Percentiles rank a stretch among this genome's conserved stretches.
Evolutionary conservation across 2,888 invertebrate genomes (phyloP).

Genomic region (Polydrusus cervinus): DNA sequence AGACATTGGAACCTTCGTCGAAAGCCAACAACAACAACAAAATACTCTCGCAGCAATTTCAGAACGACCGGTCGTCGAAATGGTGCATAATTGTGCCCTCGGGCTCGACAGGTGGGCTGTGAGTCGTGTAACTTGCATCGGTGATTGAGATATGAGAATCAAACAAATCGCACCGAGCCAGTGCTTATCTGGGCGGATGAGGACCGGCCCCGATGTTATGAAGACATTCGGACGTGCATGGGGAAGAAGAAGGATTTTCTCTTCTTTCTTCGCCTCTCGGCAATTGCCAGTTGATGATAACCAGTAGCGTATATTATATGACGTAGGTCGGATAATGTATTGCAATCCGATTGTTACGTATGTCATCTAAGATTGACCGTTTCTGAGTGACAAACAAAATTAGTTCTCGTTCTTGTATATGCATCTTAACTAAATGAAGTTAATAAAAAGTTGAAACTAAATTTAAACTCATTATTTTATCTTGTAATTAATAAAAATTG

Average conservation of each 20-base stretch:
- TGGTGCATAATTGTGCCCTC: slow-evolving; percentile 50
- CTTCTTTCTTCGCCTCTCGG: slow-evolving; percentile 25
- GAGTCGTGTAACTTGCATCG: slow-evolving; percentile 35
- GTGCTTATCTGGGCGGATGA: slow-evolving; percentile 45
- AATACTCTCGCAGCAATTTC: slow-evolving; percentile 30
- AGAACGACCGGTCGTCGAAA: slow-evolving; percentile 37
- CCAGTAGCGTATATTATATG: slow-evolving; percentile 21
- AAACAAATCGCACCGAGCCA: slow-evolving; percentile 53
- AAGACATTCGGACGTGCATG: slow-evolving; percentile 41
- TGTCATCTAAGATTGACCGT: background rate
- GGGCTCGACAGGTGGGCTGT: slow-evolving; percentile 52
- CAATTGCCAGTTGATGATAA: slow-evolving; percentile 14
- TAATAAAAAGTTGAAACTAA: too few relatives aligned
- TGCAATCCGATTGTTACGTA: background rate
- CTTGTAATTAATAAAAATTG: background rate
- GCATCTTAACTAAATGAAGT: too few relatives aligned
- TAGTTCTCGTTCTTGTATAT: too few relatives aligned
- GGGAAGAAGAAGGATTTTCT: slow-evolving; percentile 28
- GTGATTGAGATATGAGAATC: slow-evolving; percentile 55
- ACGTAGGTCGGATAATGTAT: background rate
- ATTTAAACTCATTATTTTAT: too few relatives aligned
- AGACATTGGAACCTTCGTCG: slow-evolving; percentile 1
- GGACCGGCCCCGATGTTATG: slow-evolving; percentile 41
- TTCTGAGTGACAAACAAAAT: too few relatives aligned
- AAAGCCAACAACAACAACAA: slow-evolving; percentile 5